A percentile compares a stretch with the other conserved stretches of the same genome.
Conservation (phyloP, 1,140 invertebrate genomes). For the Papilio machaon region DNA sequence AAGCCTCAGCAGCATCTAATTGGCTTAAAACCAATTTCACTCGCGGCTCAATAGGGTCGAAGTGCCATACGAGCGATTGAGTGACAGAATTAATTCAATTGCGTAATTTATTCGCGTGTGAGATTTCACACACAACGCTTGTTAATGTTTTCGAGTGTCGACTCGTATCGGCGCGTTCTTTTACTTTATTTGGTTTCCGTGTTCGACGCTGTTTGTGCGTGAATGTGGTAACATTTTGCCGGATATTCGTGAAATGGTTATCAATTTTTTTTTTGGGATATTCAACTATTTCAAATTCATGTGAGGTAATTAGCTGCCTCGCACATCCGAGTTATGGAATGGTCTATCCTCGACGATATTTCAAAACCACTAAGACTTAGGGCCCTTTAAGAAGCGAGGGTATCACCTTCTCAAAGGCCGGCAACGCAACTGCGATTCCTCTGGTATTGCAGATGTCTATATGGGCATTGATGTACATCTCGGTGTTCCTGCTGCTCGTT, state of each 20-base stretch:
- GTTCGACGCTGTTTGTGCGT: slow-evolving; percentile 10
- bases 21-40: slow-evolving; percentile 37
- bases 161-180: slow-evolving; percentile 24
- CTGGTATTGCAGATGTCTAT: too few relatives aligned
- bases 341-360: too few relatives aligned
- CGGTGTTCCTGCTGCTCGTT: too few relatives aligned
- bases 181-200: slow-evolving; percentile 32
- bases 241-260: neutral
- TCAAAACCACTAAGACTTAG: too few relatives aligned
- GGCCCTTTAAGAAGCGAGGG: too few relatives aligned
- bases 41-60: slow-evolving; percentile 19
- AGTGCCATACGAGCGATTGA: slow-evolving; percentile 35
- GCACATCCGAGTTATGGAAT: too few relatives aligned
- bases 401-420: too few relatives aligned
- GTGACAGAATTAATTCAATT: slow-evolving; percentile 39
- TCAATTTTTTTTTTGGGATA: neutral
- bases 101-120: slow-evolving; percentile 39
- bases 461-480: too few relatives aligned
- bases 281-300: neutral
- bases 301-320: neutral
- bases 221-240: slow-evolving; percentile 7
- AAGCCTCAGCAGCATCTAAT: slow-evolving; percentile 39
- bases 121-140: slow-evolving; percentile 38
- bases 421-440: too few relatives aligned
- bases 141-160: slow-evolving; percentile 36